Evolutionary conservation across 1,140 invertebrate species (phyloP), one percentile per base, ranked within the genome.

Genomic region (Chelonus insularis): DNA sequence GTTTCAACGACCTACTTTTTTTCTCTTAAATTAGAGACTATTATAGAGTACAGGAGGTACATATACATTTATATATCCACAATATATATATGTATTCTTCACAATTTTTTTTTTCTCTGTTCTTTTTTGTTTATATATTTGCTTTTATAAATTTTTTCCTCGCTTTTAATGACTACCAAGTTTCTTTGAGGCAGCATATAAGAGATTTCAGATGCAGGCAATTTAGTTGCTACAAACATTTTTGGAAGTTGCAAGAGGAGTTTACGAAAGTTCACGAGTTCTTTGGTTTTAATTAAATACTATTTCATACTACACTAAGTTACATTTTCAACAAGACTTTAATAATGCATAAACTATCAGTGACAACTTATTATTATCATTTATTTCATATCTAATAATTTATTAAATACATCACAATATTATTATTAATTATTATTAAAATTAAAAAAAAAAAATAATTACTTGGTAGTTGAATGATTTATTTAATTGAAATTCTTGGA

Each of bases 391-490:
- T n/a, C n/a, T n/a, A n/a, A n/a, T n/a, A n/a, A n/a, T n/a, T n/a
- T n/a, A n/a, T n/a, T n/a, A n/a, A n/a, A n/a, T n/a, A n/a, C n/a
- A n/a, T n/a, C n/a, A 34, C 11, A 34, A 34, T 7, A 34, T 34
- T 34, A 34, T 34, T 34, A 34, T 34, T 34, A 34, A 34, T n/a
- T n/a, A 29, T 29, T 29, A 29, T 20, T 20, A 21, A 5, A 21
- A 45, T 21, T 5, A 20, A 8, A 45, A 20, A 43, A 52, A 12
- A 25, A 34, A 39, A 39, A 25, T 56, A 59, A 41, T 36, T 54
- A 25, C 20, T 34, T 14, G 4, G 29, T 29, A 1, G 9, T 6
- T 14, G 6, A 41, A 56, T 23, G 16, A 20, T 0, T 56, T 39
- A 20, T n/a, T 25, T 34, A 29, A 29, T 1, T 21, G 34, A 47